These are phyloP conservation scores for Hylaeus anthracinus DNA, from an alignment of 1,140 invertebrate genomes.

Conservation along the genomic window DNA sequence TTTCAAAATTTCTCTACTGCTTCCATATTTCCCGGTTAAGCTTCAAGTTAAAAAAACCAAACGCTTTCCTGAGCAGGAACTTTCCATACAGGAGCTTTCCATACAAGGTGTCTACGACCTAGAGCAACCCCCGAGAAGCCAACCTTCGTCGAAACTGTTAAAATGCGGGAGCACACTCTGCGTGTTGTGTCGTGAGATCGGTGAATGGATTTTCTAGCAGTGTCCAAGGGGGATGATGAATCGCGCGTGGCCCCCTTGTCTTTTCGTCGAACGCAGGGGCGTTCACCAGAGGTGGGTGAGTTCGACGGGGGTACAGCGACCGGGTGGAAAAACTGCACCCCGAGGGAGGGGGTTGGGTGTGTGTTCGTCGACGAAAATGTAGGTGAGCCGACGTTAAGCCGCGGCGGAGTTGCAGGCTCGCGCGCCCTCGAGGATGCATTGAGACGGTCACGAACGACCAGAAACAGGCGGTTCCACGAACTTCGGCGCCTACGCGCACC, in stretches of 20 bases:
- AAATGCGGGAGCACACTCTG: constrained; percentile 66
- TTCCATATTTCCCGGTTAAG: too few species aligned
- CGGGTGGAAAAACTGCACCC: constrained; percentile 15
- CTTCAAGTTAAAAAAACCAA: too few species aligned
- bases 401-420: constrained; percentile 71
- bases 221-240: constrained; percentile 59
- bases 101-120: constrained; percentile 26
- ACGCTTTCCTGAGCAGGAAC: too few species aligned
- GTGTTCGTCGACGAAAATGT: constrained; percentile 57
- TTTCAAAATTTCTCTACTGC: too few species aligned
- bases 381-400: constrained; percentile 73
- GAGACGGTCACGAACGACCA: constrained; percentile 74
- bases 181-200: constrained; percentile 32
- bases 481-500: too few species aligned
- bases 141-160: constrained; percentile 41
- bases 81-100: too few species aligned
- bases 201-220: constrained; percentile 56
- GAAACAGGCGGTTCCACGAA: background rate
- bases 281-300: constrained; percentile 1
- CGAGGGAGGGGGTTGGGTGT: constrained; percentile 40
- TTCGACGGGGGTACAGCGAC: constrained; percentile 1
- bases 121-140: constrained; percentile 30
- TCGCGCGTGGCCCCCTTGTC: constrained; percentile 56
- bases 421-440: constrained; percentile 71
- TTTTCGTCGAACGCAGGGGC: constrained; percentile 32